Evolutionary conservation across 2,113 vertebrate genomes (phyloP), one percentile per base, ranked within the genome.

Genomic region (Alligator mississippiensis): DNA sequence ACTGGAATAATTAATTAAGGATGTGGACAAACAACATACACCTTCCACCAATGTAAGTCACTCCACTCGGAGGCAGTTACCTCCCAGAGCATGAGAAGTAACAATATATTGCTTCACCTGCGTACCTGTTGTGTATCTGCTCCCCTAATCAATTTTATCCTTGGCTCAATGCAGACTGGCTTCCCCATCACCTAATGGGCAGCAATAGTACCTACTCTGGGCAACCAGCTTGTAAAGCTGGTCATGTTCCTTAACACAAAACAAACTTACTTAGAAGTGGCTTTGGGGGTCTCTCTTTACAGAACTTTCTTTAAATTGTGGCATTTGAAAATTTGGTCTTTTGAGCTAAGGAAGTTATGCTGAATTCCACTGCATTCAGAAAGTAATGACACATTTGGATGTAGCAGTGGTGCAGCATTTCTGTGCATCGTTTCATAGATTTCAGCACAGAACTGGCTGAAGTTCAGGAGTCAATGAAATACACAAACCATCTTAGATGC

Each of bases 81-180:
- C 47, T 9, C 47, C 47, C 47, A 47, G 47, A 47, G 47, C 6
- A 47, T 47, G 47, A 47, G 47, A 47, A 47, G 47, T 47, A 47
- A 47, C 47, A 47, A 47, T 47, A 47, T 47, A 47, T 47, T 47
- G 47, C 7, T 47, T 83, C 54, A 68, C 18, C 70, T 86, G 2
- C 30, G 16, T 55, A 6, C 47, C 19, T 76, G 55, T 21, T 63
- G 3, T 10, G 77, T 16, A 7, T 30, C 22, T 2, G 17, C 57
- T 88, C 27, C 34, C 34, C 2, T 21, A 84, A 90, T 5, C 85
- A 88, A 59, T 0, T 0, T 27, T 59, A 80, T 84, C 1, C 1
- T 85, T 82, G 59, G 38, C 74, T 15, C 47, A 47, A 22, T 7
- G 27, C 12, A 60, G 47, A 38, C 10, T 27, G 62, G 55, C 76